A percentile compares a stretch with the other conserved stretches of the same genome.
Evolutionary conservation across 2,113 vertebrate species (phyloP).

Genomic region (Dendropsophus ebraccatus): DNA sequence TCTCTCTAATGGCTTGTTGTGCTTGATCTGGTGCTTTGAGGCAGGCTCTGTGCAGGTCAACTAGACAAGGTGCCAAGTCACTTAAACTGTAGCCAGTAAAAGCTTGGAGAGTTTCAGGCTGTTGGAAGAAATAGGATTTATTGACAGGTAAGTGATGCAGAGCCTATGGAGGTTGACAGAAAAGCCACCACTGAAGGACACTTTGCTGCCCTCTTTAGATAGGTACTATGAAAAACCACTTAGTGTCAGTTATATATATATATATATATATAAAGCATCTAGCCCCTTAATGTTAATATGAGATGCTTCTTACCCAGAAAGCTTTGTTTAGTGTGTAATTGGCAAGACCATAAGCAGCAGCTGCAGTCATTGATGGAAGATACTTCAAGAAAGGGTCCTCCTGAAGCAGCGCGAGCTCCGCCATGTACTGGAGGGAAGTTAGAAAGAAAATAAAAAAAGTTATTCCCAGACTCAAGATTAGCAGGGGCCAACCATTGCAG

Average conservation of each 20-base stretch:
- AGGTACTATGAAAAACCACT: background rate
- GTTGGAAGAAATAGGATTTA: conserved; percentile 41
- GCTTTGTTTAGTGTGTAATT: conserved; percentile 82
- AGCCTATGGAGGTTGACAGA: too few species aligned
- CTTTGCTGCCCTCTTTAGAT: too few species aligned
- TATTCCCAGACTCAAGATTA: too few species aligned
- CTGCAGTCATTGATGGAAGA: conserved; percentile 84
- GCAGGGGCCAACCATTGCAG: too few species aligned
- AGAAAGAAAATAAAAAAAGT: too few species aligned
- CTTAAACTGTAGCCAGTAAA: conserved; percentile 87
- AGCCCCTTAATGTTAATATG: too few species aligned
- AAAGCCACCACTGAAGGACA: too few species aligned
- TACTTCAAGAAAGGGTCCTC: conserved; percentile 85
- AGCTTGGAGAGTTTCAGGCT: conserved; percentile 81
- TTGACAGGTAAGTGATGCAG: background rate
- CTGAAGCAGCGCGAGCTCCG: conserved; percentile 89
- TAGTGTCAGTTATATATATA: too few species aligned
- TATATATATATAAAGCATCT: too few species aligned
- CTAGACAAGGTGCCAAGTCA: conserved; percentile 83
- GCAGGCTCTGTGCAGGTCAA: conserved; percentile 81
- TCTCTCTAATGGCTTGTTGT: conserved; percentile 85
- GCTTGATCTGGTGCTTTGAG: conserved; percentile 71
- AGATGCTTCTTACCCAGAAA: conserved; percentile 79
- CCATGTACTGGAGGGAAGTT: conserved; percentile 88
- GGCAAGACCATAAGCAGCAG: conserved; percentile 88